Evolutionary conservation across 2,797 vertebrate genomes (phyloP).

Genomic region (Cuniculus paca): DNA sequence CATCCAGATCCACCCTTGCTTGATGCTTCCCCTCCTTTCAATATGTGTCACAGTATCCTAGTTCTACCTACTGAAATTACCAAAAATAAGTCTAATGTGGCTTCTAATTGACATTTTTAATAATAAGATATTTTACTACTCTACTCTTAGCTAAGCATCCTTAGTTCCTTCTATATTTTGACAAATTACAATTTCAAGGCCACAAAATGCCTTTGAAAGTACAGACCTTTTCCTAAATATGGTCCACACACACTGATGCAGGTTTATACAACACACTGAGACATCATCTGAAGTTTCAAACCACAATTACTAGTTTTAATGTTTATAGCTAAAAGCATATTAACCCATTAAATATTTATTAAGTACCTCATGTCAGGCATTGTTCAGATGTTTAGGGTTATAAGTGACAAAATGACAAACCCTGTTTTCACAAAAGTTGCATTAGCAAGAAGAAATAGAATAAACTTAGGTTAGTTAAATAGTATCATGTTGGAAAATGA

Average conservation of each 20-base stretch:
- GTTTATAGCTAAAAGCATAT: constrained; percentile 24
- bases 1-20: background rate
- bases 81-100: constrained; percentile 31
- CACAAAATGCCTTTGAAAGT: constrained; percentile 47
- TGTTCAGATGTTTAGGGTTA: constrained; percentile 30
- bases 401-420: constrained; percentile 53
- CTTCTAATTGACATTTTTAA: constrained; percentile 48
- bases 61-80: background rate
- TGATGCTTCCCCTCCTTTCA: constrained; percentile 19
- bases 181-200: constrained; percentile 21
- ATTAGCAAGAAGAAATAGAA: constrained; percentile 30
- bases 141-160: constrained; percentile 8
- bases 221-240: background rate
- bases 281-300: constrained; percentile 40
- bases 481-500: constrained; percentile 16
- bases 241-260: background rate
- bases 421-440: background rate
- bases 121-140: constrained; percentile 7
- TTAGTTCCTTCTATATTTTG: constrained; percentile 23
- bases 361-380: background rate
- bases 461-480: constrained; percentile 28
- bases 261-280: constrained; percentile 25
- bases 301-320: constrained; percentile 54
- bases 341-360: constrained; percentile 37
- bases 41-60: background rate